These are phyloP conservation scores for Drosophila leontia DNA, from an alignment of 1,140 invertebrate species.

Conservation along the genomic window DNA sequence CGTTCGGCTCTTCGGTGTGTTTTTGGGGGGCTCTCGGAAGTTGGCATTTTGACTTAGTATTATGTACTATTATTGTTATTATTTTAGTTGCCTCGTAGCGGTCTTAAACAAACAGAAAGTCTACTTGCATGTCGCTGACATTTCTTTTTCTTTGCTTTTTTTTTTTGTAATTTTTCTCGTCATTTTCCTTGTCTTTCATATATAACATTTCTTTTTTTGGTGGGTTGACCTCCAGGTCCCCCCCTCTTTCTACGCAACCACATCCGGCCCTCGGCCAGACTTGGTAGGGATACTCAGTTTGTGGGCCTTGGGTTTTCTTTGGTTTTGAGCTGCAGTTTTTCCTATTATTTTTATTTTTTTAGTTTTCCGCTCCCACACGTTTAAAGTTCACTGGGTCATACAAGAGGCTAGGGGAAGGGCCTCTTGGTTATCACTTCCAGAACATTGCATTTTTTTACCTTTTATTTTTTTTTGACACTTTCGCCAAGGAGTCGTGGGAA, in stretches of 20 bases:
- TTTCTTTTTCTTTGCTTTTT: constrained; percentile 9
- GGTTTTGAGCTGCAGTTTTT: constrained; percentile 5
- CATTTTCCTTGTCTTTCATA: too few species aligned
- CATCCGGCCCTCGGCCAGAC: constrained; percentile 58
- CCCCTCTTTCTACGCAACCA: constrained; percentile 68
- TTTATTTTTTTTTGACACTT: constrained; percentile 2
- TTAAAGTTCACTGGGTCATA: constrained; percentile 31
- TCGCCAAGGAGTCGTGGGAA: constrained; percentile 24
- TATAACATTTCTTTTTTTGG: neutral
- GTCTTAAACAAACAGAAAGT: constrained; percentile 70
- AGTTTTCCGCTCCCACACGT: constrained; percentile 27
- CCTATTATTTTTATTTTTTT: neutral
- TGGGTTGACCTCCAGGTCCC: neutral
- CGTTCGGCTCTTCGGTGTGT: constrained; percentile 10
- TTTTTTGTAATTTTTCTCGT: too few species aligned
- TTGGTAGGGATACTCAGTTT: constrained; percentile 13
- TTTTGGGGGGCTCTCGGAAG: constrained; percentile 52
- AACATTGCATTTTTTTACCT: constrained; percentile 12
- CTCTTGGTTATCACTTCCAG: constrained; percentile 15
- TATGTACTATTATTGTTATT: constrained; percentile 77
- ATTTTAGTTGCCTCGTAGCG: constrained; percentile 59
- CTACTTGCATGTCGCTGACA: constrained; percentile 43
- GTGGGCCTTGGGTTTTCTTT: constrained; percentile 1
- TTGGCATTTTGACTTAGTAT: constrained; percentile 73
- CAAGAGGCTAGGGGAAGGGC: neutral